Evolutionary conservation across 2,888 invertebrate species (phyloP).

Genomic region (Napeogenes sylphis): DNA sequence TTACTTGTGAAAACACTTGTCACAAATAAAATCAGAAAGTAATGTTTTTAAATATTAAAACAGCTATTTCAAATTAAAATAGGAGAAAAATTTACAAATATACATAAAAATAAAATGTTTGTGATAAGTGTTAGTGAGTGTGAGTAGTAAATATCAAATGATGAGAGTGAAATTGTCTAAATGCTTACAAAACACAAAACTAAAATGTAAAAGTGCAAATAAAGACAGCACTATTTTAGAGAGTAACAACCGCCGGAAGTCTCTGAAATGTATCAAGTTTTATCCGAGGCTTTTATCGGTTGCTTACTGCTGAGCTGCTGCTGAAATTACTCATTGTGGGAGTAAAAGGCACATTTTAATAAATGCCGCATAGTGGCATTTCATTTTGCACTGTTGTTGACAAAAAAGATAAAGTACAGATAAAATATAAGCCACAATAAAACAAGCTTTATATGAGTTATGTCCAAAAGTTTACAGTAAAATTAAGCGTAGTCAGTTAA

Average conservation of each 20-base stretch:
- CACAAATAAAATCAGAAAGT: no score
- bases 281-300: slow-evolving; percentile 25
- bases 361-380: slow-evolving; percentile 57
- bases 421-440: not conserved
- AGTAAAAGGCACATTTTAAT: slow-evolving; percentile 61
- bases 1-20: no score
- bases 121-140: no score
- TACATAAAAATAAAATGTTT: no score
- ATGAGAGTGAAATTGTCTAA: not conserved
- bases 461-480: not conserved
- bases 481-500: no score
- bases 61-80: no score
- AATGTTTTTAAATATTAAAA: no score
- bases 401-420: slow-evolving; percentile 33
- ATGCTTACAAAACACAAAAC: not conserved
- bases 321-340: slow-evolving; percentile 52
- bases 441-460: not conserved
- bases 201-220: not conserved
- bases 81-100: no score
- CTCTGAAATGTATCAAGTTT: slow-evolving; percentile 19
- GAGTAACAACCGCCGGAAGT: slow-evolving; percentile 9
- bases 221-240: not conserved
- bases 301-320: slow-evolving; percentile 25
- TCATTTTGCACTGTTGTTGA: slow-evolving; percentile 63
- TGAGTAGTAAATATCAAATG: no score